phyloP scores from a whole-genome alignment of 2,113 vertebrate species.

The Anarhynchus alexandrinus region DNA sequence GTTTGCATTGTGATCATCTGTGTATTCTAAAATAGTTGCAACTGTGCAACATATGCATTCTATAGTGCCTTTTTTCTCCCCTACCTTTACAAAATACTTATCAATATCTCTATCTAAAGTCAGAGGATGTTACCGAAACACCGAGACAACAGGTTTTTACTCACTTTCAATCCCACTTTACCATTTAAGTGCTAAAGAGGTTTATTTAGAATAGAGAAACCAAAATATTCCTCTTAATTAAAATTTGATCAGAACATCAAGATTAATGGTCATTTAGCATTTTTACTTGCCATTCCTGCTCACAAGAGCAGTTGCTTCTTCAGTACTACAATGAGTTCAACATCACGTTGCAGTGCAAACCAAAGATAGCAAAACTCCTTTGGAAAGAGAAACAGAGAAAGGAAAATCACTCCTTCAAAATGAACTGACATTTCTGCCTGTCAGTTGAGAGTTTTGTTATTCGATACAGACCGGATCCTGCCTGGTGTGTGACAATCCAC shows the following conservation, averaged over 20 bases:
- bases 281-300: not conserved
- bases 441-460: not conserved
- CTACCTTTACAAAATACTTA: not conserved
- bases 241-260: not conserved
- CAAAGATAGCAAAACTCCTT: not conserved
- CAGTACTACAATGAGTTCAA: not conserved
- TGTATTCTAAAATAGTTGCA: not conserved
- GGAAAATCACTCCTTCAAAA: conserved; percentile 21
- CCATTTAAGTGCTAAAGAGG: not conserved
- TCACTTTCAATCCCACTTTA: not conserved
- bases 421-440: conserved; percentile 26
- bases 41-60: not conserved
- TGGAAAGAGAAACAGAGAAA: not conserved
- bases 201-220: not conserved
- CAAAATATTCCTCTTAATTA: not conserved
- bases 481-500: not conserved
- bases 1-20: not conserved
- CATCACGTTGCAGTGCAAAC: not conserved
- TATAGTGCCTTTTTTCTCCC: not conserved
- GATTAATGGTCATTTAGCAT: not conserved
- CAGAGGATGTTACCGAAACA: not conserved
- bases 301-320: not conserved
- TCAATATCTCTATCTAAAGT: not conserved
- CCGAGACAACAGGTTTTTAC: not conserved
- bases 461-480: not conserved